phyloP scores from a whole-genome alignment of 1,140 invertebrate species.

The Drosophila miranda region DNA sequence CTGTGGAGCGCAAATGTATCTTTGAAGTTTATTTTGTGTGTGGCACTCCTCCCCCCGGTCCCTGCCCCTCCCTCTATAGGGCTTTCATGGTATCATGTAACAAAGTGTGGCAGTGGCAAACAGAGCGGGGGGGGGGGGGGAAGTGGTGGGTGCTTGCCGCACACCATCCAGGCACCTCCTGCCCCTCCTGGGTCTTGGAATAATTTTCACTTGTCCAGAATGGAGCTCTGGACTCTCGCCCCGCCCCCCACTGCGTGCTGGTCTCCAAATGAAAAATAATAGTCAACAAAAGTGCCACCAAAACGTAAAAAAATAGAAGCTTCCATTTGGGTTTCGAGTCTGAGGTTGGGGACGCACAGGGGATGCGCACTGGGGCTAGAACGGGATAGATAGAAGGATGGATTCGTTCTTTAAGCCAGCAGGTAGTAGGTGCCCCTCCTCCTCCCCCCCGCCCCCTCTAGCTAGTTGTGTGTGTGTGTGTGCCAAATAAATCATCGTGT shows the following conservation, averaged over 20 bases:
- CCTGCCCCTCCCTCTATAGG: constrained; percentile 13
- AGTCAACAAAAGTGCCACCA: constrained; percentile 73
- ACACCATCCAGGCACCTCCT: constrained; percentile 27
- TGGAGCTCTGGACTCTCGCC: constrained; percentile 11
- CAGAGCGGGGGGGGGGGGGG: background rate
- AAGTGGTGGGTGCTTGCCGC: constrained; percentile 28
- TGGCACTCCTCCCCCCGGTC: background rate
- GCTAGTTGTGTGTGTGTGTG: constrained; percentile 38
- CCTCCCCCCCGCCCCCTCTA: constrained; percentile 6
- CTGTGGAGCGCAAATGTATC: constrained; percentile 73
- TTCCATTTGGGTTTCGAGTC: constrained; percentile 13
- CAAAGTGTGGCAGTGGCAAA: constrained; percentile 40
- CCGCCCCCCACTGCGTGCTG: constrained; percentile 27
- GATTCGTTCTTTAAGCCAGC: constrained; percentile 57
- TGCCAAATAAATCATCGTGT: constrained; percentile 80
- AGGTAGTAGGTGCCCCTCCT: constrained; percentile 46
- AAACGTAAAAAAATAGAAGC: constrained; percentile 52
- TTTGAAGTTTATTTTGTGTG: constrained; percentile 72
- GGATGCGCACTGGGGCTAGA: constrained; percentile 15
- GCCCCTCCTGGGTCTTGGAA: constrained; percentile 32
- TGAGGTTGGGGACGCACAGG: background rate
- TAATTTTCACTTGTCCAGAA: constrained; percentile 61
- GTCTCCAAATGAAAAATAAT: constrained; percentile 76
- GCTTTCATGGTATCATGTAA: constrained; percentile 58
- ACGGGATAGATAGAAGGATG: background rate